A percentile compares a stretch with the other conserved stretches of the same genome.
These are phyloP conservation scores for Drosophila lacicola DNA, from an alignment of 2,888 invertebrate species.

Conservation along the genomic window DNA sequence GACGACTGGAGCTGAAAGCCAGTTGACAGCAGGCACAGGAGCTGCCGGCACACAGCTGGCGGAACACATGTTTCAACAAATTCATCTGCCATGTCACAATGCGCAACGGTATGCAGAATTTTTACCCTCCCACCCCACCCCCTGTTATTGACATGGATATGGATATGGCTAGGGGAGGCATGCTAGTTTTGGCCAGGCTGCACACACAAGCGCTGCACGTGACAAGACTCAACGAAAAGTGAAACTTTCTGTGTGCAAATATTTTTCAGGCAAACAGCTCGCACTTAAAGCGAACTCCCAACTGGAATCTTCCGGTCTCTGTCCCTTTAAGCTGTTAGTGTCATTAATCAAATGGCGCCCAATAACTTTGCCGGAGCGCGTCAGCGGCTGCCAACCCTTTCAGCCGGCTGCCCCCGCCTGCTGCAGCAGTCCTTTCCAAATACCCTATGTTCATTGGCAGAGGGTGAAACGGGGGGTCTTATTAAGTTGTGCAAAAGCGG, in stretches of 20 bases:
- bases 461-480: too few species aligned
- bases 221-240: slow-evolving; percentile 76
- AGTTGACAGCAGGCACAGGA: slow-evolving; percentile 24
- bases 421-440: slow-evolving; percentile 8
- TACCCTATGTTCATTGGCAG: background rate
- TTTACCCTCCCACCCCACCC: slow-evolving; percentile 13
- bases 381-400: slow-evolving; percentile 71
- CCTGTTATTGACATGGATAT: slow-evolving; percentile 41
- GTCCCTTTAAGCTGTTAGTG: slow-evolving; percentile 50
- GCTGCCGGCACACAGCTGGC: slow-evolving; percentile 60
- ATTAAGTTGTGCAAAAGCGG: background rate
- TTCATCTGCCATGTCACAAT: slow-evolving; percentile 81
- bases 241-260: slow-evolving; percentile 73
- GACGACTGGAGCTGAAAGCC: slow-evolving; percentile 2
- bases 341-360: slow-evolving; percentile 78
- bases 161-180: slow-evolving; percentile 4
- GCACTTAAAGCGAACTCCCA: slow-evolving; percentile 35
- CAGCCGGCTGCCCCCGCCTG: slow-evolving; percentile 11
- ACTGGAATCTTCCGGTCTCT: background rate
- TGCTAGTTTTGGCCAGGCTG: slow-evolving; percentile 53
- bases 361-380: slow-evolving; percentile 59
- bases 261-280: slow-evolving; percentile 58
- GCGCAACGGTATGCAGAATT: slow-evolving; percentile 79
- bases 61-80: slow-evolving; percentile 78
- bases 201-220: slow-evolving; percentile 61